These are phyloP conservation scores for Artemia sp. DNA, from an alignment of 2,888 invertebrate genomes.

Conservation along the genomic window DNA sequence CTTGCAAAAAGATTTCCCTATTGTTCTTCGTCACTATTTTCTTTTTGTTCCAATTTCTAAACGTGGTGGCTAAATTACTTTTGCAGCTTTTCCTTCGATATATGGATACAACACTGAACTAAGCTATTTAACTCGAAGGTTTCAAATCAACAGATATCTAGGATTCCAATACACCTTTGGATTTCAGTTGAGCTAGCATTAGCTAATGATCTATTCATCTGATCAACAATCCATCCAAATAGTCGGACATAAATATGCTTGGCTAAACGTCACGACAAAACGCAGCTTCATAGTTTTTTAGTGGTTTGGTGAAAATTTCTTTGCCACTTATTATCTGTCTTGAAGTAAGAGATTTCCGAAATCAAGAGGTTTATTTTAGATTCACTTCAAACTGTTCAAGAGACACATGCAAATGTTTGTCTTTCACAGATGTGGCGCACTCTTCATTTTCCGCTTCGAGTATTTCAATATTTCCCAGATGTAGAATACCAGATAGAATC, in stretches of 20 bases:
- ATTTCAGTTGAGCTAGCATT: constrained; percentile 37
- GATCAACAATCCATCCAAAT: constrained; percentile 79
- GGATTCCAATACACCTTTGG: constrained; percentile 77
- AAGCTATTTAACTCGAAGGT: constrained; percentile 92
- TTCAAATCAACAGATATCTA: constrained; percentile 96
- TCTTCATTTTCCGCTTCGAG: constrained; percentile 42
- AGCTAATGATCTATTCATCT: constrained; percentile 68
- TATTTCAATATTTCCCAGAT: constrained; percentile 70
- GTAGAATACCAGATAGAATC: constrained; percentile 70
- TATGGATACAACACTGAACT: constrained; percentile 99
- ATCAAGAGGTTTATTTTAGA: no score
- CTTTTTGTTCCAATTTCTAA: no score
- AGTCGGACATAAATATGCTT: constrained; percentile 84
- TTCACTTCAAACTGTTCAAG: no score
- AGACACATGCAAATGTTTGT: no score
- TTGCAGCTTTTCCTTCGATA: constrained; percentile 95
- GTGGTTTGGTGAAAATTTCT: no score
- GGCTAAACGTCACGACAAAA: constrained; percentile 77
- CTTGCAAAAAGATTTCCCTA: no score
- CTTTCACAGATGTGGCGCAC: constrained; percentile 39
- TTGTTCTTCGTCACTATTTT: no score
- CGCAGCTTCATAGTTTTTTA: constrained; percentile 32
- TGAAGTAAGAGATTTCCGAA: no score
- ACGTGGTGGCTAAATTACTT: constrained; percentile 98
- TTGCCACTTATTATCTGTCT: no score